Percentiles rank a stretch among this genome's conserved stretches.
These are phyloP conservation scores for Diachrysia chrysitis DNA, from an alignment of 2,888 invertebrate species.

Conservation along the genomic window DNA sequence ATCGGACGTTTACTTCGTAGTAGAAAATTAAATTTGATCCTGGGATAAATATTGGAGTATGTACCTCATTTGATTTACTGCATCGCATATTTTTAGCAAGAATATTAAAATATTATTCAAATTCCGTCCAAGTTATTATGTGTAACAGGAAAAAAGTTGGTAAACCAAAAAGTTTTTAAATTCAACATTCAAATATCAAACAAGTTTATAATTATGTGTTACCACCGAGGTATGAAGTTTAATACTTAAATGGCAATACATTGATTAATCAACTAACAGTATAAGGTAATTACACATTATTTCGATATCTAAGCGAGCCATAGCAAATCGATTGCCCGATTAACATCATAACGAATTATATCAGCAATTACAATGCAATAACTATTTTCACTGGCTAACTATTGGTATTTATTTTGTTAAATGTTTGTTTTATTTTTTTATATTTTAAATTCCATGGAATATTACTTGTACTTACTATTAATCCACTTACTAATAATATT, in stretches of 20 bases:
- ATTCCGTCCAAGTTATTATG: too few species aligned
- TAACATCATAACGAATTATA: constrained; percentile 29
- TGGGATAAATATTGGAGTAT: too few species aligned
- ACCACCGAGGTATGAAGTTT: neutral
- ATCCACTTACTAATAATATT: too few species aligned
- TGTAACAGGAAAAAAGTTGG: neutral
- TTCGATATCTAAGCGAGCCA: constrained; percentile 27
- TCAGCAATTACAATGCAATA: constrained; percentile 16
- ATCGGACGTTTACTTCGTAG: too few species aligned
- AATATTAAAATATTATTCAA: too few species aligned
- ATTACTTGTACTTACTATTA: too few species aligned
- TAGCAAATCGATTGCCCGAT: constrained; percentile 36
- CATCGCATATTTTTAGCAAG: too few species aligned
- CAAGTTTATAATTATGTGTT: neutral
- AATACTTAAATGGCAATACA: constrained; percentile 18
- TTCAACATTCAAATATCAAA: neutral
- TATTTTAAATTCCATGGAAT: neutral
- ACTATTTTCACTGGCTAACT: constrained; percentile 15
- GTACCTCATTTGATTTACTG: too few species aligned
- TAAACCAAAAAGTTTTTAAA: neutral
- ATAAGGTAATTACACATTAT: constrained; percentile 34
- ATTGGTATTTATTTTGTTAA: too few species aligned
- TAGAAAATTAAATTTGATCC: too few species aligned
- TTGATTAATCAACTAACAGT: constrained; percentile 37
- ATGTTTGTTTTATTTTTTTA: neutral